Evolutionary conservation across 2,113 vertebrate species (phyloP).

Genomic region (Salminus brasiliensis): DNA sequence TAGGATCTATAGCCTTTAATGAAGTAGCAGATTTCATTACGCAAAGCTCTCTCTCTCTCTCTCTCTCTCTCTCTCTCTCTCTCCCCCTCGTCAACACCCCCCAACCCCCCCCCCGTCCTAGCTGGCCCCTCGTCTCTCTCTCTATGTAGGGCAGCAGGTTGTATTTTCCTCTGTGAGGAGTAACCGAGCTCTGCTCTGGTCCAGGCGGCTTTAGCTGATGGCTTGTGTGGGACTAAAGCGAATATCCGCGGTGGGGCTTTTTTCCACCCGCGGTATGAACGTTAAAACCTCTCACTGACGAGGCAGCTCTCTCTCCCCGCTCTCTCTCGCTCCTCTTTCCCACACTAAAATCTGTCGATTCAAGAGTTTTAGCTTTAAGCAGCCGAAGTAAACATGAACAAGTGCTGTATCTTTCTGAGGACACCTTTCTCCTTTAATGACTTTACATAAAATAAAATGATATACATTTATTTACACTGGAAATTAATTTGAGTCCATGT

Average conservation of each 20-base stretch:
- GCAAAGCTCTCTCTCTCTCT: too few relatives aligned
- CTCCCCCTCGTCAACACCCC: neutral
- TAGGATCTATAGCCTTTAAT: too few relatives aligned
- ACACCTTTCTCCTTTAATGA: too few relatives aligned
- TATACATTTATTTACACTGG: too few relatives aligned
- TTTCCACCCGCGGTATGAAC: slow-evolving; percentile 47
- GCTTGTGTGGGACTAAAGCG: slow-evolving; percentile 30
- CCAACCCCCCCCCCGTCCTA: neutral
- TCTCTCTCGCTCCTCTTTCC: neutral
- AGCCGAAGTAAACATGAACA: too few relatives aligned
- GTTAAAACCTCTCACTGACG: slow-evolving; percentile 23
- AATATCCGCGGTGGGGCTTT: slow-evolving; percentile 11
- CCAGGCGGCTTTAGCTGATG: slow-evolving; percentile 62
- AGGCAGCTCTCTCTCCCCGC: neutral
- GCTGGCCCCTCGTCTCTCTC: neutral
- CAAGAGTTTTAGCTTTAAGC: neutral
- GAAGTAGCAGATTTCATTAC: too few relatives aligned
- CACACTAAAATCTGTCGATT: neutral
- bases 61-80: too few relatives aligned
- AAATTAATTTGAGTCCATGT: too few relatives aligned
- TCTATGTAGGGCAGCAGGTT: slow-evolving; percentile 23
- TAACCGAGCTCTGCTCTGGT: slow-evolving; percentile 59
- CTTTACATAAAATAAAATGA: too few relatives aligned
- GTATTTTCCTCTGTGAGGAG: slow-evolving; percentile 41
- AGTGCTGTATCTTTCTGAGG: neutral